Evolutionary conservation across 2,888 invertebrate genomes (phyloP), one percentile per base, ranked within the genome.

Genomic region (Pristionchus mayeri): DNA sequence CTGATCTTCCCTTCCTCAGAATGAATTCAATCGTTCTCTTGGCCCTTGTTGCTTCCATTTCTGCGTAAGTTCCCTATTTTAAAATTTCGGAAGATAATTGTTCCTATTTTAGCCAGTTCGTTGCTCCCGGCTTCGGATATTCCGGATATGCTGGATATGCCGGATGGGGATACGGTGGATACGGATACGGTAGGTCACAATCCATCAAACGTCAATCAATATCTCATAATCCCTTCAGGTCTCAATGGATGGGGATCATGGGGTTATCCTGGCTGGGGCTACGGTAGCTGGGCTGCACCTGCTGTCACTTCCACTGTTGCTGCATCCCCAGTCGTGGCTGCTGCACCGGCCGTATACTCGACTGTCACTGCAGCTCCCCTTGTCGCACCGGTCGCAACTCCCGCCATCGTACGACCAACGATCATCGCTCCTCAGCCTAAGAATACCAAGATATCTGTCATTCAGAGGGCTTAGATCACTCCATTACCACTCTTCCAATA

Each of bases 361-460:
- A 52, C 79, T 11, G 79, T 79, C 6, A 37, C 79, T 37, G 50
- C 79, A 34, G 79, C 79, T 54, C 75, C 75, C 75, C 44, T 75
- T 50, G 52, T 79, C 40, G 79, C 79, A 30, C 37, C 54, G 50
- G 52, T 79, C 24, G 79, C 54, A 50, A 54, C n/a, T 37, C 54
- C 79, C n/a, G 27, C 79, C 34, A n/a, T 79, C 34, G 79, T 79
- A 21, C 30, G 52, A 34, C 79, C 79, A 1, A 79, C 79, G 0
- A 34, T 79, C 7, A 54, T 79, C 52, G 79, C 54, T 54, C 79
- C 79, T 79, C 52, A 54, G 24, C 79, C 52, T 24, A 50, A 79
- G 30, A 16, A 79, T 16, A 79, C 79, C 30, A 79, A 79, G 79
- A 79, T 79, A n/a, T 79, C 79, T 24, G 54, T 79, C n/a, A 79